Conservation (phyloP, 2,797 vertebrate species). For the Falco cherrug region DNA sequence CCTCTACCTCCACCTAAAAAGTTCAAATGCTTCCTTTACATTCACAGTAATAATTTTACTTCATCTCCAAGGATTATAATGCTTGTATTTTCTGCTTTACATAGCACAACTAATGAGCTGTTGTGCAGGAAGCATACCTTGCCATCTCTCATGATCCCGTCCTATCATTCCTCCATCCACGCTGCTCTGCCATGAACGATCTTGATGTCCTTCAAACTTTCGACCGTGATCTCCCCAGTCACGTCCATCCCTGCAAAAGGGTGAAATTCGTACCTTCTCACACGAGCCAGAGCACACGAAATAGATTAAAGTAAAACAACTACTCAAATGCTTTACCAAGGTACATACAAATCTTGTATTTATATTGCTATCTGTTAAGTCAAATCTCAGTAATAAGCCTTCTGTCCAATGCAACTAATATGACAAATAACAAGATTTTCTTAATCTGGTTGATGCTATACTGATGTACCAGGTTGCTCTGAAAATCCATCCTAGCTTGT, state of each 20-base stretch:
- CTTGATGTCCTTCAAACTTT: constrained; percentile 87
- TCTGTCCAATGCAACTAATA: neutral
- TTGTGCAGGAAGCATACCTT: constrained; percentile 51
- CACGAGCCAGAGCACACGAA: neutral
- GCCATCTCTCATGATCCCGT: constrained; percentile 75
- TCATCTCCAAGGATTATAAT: neutral
- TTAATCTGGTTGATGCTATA: neutral
- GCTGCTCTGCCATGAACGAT: constrained; percentile 72
- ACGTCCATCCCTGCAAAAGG: constrained; percentile 82
- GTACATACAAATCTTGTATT: neutral
- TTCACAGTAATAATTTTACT: neutral
- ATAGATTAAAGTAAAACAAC: neutral
- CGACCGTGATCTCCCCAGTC: constrained; percentile 90
- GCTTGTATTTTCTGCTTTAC: neutral
- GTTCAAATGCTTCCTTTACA: neutral
- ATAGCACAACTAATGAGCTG: neutral
- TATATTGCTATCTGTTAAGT: neutral
- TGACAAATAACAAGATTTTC: neutral
- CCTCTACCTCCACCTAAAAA: constrained; percentile 83
- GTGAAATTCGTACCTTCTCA: neutral
- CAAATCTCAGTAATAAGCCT: neutral
- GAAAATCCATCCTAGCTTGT: neutral
- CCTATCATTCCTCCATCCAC: constrained; percentile 60
- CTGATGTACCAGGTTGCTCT: neutral
- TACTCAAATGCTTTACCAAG: neutral